These are phyloP conservation scores for Hypselothyrea guttata DNA, from an alignment of 2,888 invertebrate species.

Conservation along the genomic window DNA sequence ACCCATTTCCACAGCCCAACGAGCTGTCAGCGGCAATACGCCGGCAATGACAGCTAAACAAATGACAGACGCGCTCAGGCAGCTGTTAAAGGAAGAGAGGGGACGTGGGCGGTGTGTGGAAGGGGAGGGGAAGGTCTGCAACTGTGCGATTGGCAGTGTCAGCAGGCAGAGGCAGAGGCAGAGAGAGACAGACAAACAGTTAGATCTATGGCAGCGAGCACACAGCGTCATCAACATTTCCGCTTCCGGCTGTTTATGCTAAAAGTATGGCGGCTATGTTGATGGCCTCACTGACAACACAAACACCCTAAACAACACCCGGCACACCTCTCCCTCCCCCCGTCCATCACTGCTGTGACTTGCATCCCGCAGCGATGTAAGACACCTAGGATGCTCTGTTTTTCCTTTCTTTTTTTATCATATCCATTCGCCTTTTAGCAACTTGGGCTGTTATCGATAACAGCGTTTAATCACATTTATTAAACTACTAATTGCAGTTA, in stretches of 20 bases:
- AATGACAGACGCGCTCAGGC: conserved; percentile 61
- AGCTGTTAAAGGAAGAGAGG: conserved; percentile 1
- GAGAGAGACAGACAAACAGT: not conserved
- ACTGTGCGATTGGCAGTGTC: conserved; percentile 39
- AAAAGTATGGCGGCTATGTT: conserved; percentile 67
- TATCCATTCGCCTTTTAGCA: not conserved
- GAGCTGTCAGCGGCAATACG: conserved; percentile 71
- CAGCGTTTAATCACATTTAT: not conserved
- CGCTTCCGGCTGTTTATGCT: conserved; percentile 74
- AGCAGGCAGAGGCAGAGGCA: conserved; percentile 29
- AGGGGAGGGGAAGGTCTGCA: conserved; percentile 8
- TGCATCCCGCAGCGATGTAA: conserved; percentile 61
- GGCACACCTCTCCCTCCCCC: not conserved
- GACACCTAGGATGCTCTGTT: conserved; percentile 52
- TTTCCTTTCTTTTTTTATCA: conserved; percentile 22
- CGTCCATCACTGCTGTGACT: not conserved
- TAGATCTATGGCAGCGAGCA: conserved; percentile 21
- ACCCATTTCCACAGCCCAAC: conserved; percentile 23
- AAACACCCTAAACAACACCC: not conserved
- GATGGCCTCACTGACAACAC: conserved; percentile 41
- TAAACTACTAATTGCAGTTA: not conserved
- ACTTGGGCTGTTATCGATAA: not conserved
- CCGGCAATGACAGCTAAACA: conserved; percentile 76
- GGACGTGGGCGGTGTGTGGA: not conserved
- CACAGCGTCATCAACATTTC: conserved; percentile 70